Evolutionary conservation across 2,797 vertebrate species (phyloP), one percentile per base, ranked within the genome.

Genomic region (Phataginus tetradactyla): DNA sequence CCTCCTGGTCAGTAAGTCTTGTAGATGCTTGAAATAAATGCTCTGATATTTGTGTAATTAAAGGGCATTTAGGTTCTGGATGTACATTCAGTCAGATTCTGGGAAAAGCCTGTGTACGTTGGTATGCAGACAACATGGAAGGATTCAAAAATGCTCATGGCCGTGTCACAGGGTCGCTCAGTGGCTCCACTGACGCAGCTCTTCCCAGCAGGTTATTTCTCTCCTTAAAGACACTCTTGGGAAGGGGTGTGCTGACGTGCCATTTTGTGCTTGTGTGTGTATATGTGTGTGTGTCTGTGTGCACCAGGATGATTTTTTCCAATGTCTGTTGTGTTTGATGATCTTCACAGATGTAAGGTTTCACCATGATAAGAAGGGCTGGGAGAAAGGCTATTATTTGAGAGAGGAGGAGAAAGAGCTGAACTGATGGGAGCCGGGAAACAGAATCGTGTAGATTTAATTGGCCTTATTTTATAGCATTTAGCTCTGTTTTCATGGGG

Each of bases 401-500:
- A 10, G 59, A 1, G 4, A 83, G 68, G 29, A 55, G 34, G 69
- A 95, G 71, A 90, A 78, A 95, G 64, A 93, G 59, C 80, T 93
- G 66, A 61, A 29, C 29, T 83, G 1, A 1, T 34, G 89, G 9
- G 7, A 96, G 78, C 74, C 34, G 96, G 96, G 97, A 97, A 69
- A 77, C 95, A 96, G 96, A 90, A 89, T 89, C 92, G 51, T 79
- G 59, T 79, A 66, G 77, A 96, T 32, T 5, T 97, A 53, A 71
- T 85, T 90, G 95, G 88, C 45, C 63, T 84, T 29, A 21, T 95
- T 98, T 97, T 92, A 93, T 20, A 10, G 18, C 37, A 1, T 51
- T 92, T 74, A 25, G n/a, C 68, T 90, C 7, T 97, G 53, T 83
- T 92, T 97, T 97, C 94, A 45, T 0, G 0, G 79, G 32, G 63